phyloP scores from a whole-genome alignment of 1,140 invertebrate genomes.

The Orchesella cincta region DNA sequence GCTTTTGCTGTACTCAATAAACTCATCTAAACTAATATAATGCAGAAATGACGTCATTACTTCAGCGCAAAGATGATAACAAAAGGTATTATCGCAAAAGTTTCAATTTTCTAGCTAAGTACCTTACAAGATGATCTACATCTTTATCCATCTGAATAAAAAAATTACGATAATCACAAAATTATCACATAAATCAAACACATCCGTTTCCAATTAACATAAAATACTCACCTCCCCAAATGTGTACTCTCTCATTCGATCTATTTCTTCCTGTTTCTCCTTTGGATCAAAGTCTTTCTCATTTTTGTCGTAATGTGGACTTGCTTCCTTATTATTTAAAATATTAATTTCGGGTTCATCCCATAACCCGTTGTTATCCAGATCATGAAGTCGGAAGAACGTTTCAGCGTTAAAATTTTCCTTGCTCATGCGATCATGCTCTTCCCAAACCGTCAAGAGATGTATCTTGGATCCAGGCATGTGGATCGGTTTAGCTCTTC shows the following conservation, averaged over 20 bases:
- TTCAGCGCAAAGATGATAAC: too few species aligned
- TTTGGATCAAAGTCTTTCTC: neutral
- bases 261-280: neutral
- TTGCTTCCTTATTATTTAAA: neutral
- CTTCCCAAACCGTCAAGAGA: neutral
- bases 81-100: too few species aligned
- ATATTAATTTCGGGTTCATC: neutral
- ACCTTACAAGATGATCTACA: conserved; percentile 1
- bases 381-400: conserved; percentile 7
- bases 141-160: neutral
- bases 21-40: conserved; percentile 1
- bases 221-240: neutral
- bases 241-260: neutral
- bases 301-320: neutral
- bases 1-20: neutral
- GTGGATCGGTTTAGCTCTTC: neutral
- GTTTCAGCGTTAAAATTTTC: conserved; percentile 4
- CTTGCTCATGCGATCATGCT: neutral
- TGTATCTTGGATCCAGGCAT: neutral
- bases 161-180: neutral
- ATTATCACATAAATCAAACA: neutral
- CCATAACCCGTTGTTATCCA: neutral
- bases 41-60: neutral
- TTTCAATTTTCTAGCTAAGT: neutral
- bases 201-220: too few species aligned